Evolutionary conservation across 2,888 invertebrate species (phyloP).

Genomic region (Oscheius onirici): DNA sequence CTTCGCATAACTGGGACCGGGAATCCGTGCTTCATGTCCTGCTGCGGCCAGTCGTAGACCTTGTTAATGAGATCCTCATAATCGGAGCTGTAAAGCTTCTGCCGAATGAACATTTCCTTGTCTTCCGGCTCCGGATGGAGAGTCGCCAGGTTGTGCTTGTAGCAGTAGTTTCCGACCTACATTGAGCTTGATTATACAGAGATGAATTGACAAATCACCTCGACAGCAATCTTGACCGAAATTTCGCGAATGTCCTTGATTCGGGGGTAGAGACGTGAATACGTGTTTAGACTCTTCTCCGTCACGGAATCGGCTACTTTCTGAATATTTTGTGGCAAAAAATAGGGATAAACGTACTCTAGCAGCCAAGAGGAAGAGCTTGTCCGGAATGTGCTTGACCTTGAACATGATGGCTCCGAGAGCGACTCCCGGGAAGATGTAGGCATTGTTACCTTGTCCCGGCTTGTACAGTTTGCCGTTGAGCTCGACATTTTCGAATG

Average conservation of each 20-base stretch:
- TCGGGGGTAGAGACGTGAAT: slow-evolving; percentile 88
- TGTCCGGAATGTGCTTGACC: slow-evolving; percentile 90
- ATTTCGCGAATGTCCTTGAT: slow-evolving; percentile 84
- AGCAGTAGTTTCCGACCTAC: slow-evolving; percentile 80
- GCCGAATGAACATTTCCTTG: slow-evolving; percentile 74
- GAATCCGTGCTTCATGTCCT: slow-evolving; percentile 70
- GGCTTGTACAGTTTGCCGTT: slow-evolving; percentile 85
- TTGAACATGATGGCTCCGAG: slow-evolving; percentile 91
- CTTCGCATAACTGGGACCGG: slow-evolving; percentile 65
- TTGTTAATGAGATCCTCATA: slow-evolving; percentile 74
- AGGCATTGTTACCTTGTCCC: slow-evolving; percentile 97
- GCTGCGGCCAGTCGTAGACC: slow-evolving; percentile 74
- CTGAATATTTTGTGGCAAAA: slow-evolving; percentile 72
- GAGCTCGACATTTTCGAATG: slow-evolving; percentile 86
- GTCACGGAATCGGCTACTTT: slow-evolving; percentile 84
- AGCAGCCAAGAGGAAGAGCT: slow-evolving; percentile 93
- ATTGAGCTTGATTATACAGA: too few species aligned
- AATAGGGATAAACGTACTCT: slow-evolving; percentile 76
- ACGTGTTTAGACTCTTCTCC: slow-evolving; percentile 82
- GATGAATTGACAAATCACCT: too few species aligned
- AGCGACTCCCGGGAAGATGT: slow-evolving; percentile 94
- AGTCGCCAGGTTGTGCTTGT: slow-evolving; percentile 76
- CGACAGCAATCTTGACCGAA: slow-evolving; percentile 81
- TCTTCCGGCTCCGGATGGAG: slow-evolving; percentile 76
- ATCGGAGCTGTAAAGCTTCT: slow-evolving; percentile 73